Conservation (phyloP, 2,113 vertebrate genomes). For the Pampusana beccarii region DNA sequence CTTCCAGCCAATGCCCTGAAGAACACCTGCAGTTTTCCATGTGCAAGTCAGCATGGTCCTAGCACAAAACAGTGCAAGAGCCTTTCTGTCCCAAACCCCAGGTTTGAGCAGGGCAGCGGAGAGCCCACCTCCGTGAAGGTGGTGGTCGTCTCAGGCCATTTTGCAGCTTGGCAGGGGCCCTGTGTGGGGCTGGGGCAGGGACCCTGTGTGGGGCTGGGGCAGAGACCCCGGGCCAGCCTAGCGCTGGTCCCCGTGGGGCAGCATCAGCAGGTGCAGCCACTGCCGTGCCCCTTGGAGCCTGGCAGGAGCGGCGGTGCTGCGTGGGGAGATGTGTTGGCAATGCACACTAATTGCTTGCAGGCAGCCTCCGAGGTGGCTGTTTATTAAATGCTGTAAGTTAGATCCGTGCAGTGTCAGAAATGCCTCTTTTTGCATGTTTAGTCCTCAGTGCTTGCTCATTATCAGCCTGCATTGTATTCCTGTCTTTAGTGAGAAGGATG, state of each 20-base stretch:
- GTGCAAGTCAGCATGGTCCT: accelerated
- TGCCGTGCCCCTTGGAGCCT: accelerated
- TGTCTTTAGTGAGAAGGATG: neutral
- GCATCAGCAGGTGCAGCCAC: neutral
- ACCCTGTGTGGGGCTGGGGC: too few relatives aligned
- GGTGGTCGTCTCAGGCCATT: accelerated
- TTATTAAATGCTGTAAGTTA: neutral
- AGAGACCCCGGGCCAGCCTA: too few relatives aligned
- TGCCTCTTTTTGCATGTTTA: neutral
- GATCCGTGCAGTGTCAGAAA: neutral
- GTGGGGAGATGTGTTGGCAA: neutral
- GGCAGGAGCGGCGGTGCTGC: neutral
- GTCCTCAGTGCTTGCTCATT: neutral
- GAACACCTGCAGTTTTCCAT: neutral
- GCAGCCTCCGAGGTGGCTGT: neutral
- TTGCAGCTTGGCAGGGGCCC: neutral
- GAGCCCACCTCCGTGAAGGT: neutral
- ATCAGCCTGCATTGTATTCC: neutral
- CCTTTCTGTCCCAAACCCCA: neutral
- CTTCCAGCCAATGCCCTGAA: neutral
- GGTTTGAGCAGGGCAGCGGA: accelerated
- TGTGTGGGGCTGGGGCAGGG: too few relatives aligned
- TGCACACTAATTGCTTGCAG: neutral
- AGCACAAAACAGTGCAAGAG: neutral
- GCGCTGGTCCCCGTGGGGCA: accelerated